These are phyloP conservation scores for Crambe crambe DNA, from an alignment of 37 sponge, comb jelly and placozoan species.

Conservation along the genomic window DNA sequence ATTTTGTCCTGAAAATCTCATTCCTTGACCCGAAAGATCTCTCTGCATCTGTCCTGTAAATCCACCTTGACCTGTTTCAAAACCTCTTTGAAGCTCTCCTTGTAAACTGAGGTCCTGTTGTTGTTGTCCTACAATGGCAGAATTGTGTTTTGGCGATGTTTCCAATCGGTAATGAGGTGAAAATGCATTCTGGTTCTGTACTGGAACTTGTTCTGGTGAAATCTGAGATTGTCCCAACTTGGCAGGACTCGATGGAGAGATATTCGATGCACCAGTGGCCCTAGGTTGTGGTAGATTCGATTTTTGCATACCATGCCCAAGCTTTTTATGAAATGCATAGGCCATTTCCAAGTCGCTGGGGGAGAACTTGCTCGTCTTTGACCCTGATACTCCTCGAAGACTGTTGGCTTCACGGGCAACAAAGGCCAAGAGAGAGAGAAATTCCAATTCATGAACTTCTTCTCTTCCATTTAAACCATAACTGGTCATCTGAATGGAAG, in stretches of 20 bases:
- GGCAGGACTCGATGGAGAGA: neutral
- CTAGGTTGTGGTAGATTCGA: neutral
- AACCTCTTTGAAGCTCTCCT: no score
- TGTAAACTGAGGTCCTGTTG: neutral
- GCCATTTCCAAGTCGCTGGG: constrained; percentile 66
- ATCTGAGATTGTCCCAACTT: neutral
- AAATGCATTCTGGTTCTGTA: neutral
- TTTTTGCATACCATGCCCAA: neutral
- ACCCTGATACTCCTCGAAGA: neutral
- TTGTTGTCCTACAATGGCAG: neutral
- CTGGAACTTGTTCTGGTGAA: neutral
- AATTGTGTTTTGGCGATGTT: neutral
- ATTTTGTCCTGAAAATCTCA: neutral
- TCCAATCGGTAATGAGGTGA: neutral
- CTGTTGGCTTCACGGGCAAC: constrained; percentile 62
- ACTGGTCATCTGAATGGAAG: constrained; percentile 33
- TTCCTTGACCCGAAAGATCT: neutral
- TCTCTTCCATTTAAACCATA: constrained; percentile 70
- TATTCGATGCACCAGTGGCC: neutral
- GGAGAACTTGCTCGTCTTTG: constrained; percentile 37
- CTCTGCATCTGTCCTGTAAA: neutral
- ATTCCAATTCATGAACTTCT: constrained; percentile 81
- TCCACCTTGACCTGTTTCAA: neutral
- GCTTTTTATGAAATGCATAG: constrained; percentile 48
- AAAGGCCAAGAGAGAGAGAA: constrained; percentile 68